Conservation (phyloP, 1,140 invertebrate species). For the Dendroctonus valens region DNA sequence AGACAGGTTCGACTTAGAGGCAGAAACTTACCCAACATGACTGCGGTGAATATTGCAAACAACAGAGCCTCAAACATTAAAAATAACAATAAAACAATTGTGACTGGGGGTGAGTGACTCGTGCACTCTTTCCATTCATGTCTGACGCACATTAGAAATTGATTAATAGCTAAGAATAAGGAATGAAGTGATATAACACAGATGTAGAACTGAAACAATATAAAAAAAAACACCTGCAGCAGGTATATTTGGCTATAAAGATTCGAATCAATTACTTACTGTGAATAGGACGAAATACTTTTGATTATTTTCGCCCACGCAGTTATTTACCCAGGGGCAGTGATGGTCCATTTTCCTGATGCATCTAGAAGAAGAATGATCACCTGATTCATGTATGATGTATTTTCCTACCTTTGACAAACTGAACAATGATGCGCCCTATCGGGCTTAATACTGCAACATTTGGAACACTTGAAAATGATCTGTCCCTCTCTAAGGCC, state of each 20-base stretch:
- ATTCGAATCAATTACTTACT: constrained; percentile 60
- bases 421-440: constrained; percentile 98
- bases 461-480: constrained; percentile 84
- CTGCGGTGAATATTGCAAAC: constrained; percentile 97
- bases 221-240: not conserved
- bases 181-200: constrained; percentile 94
- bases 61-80: constrained; percentile 95
- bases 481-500: constrained; percentile 37
- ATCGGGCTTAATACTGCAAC: constrained; percentile 98
- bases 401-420: constrained; percentile 83
- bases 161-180: constrained; percentile 85
- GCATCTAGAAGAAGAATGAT: constrained; percentile 59
- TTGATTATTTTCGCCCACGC: constrained; percentile 99
- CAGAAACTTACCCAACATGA: constrained; percentile 85
- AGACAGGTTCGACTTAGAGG: not conserved
- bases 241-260: not conserved
- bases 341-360: constrained; percentile 99
- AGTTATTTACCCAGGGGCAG: constrained; percentile 99
- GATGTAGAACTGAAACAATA: constrained; percentile 91
- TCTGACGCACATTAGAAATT: constrained; percentile 91
- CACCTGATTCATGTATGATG: too few species aligned
- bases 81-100: constrained; percentile 92
- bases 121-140: constrained; percentile 95
- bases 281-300: constrained; percentile 99
- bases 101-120: constrained; percentile 89